These are phyloP conservation scores for Rhagologus leucostigma DNA, from an alignment of 2,113 vertebrate genomes.

Conservation along the genomic window DNA sequence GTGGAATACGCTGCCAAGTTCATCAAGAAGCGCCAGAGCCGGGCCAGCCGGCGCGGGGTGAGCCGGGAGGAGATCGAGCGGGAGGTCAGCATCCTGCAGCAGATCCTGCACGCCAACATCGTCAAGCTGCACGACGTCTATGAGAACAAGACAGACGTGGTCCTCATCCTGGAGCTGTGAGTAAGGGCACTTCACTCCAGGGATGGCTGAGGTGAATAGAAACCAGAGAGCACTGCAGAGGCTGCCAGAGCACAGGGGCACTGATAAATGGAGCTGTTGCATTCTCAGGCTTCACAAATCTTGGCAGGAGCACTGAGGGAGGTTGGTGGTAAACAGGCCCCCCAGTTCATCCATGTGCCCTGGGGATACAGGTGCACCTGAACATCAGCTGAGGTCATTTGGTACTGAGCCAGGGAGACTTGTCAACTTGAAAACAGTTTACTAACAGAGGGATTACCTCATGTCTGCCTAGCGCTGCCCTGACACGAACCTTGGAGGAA, in stretches of 20 bases:
- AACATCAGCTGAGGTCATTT: background rate
- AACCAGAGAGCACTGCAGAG: background rate
- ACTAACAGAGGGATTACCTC: background rate
- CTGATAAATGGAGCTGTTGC: background rate
- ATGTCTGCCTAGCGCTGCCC: background rate
- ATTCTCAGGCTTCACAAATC: background rate
- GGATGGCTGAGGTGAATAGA: background rate
- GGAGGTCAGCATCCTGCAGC: constrained; percentile 90
- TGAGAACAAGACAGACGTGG: constrained; percentile 92
- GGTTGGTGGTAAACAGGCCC: background rate
- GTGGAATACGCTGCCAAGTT: constrained; percentile 89
- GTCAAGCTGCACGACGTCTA: constrained; percentile 89
- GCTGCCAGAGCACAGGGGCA: background rate
- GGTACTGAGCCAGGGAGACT: background rate
- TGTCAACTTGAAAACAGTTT: background rate
- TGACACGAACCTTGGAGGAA: background rate
- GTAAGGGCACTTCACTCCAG: constrained; percentile 43
- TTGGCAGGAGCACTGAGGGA: background rate
- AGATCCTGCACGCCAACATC: constrained; percentile 87
- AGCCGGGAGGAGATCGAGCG: constrained; percentile 88
- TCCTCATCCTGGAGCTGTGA: constrained; percentile 97
- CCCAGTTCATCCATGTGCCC: background rate
- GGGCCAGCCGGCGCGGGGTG: constrained; percentile 86
- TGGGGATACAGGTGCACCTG: background rate
- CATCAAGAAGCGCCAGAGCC: constrained; percentile 92